Conservation (phyloP, 2,113 vertebrate species). For the Malaclemys terrapin region DNA sequence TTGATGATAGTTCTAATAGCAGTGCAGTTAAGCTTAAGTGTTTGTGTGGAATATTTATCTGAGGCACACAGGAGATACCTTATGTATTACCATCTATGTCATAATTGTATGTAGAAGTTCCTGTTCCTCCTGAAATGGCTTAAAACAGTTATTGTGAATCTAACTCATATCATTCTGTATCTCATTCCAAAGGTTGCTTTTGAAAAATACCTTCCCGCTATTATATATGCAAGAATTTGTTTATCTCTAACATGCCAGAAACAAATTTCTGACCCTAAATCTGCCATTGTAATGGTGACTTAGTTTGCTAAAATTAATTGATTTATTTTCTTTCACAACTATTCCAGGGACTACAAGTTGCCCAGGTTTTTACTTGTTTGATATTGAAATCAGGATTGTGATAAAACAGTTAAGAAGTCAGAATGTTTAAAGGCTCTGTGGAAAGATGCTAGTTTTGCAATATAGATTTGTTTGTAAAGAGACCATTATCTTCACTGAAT, state of each 20-base stretch:
- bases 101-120: not conserved
- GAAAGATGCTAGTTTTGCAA: not conserved
- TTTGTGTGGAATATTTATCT: not conserved
- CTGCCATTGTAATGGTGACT: not conserved
- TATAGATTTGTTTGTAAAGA: not conserved
- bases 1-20: not conserved
- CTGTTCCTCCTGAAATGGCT: constrained; percentile 22
- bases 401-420: not conserved
- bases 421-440: not conserved
- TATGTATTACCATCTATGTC: too few species aligned
- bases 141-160: constrained; percentile 42
- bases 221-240: not conserved
- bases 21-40: not conserved
- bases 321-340: not conserved
- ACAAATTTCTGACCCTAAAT: not conserved
- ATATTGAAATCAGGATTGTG: not conserved
- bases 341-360: not conserved
- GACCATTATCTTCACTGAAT: not conserved
- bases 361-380: not conserved
- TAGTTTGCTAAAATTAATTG: not conserved
- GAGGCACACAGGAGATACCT: not conserved
- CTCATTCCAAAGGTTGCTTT: constrained; percentile 21
- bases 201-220: not conserved
- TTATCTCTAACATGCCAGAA: not conserved
- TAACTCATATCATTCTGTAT: not conserved